A percentile compares a stretch with the other conserved stretches of the same genome.
Evolutionary conservation across 2,113 vertebrate species (phyloP).

Genomic region (Rhinoderma darwinii): DNA sequence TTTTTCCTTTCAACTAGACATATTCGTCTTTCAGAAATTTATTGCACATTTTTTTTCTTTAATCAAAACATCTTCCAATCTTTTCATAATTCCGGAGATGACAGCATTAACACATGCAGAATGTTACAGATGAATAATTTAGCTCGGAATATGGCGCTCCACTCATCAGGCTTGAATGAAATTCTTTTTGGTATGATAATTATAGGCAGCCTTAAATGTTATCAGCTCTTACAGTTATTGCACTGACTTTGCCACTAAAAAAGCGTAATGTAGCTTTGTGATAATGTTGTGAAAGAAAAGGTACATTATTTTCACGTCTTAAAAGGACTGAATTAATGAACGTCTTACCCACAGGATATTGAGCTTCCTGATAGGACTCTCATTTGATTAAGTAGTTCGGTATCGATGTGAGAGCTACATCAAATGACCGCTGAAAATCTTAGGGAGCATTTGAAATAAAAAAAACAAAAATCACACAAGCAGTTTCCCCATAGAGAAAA

Average conservation of each 20-base stretch:
- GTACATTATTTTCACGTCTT: slow-evolving; percentile 28
- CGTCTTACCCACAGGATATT: neutral
- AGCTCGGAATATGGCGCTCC: neutral
- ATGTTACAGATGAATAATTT: slow-evolving; percentile 41
- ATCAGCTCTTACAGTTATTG: slow-evolving; percentile 29
- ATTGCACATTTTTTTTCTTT: neutral
- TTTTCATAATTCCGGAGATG: slow-evolving; percentile 12
- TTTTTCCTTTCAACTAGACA: slow-evolving; percentile 1
- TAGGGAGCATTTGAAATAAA: neutral
- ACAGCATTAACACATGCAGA: slow-evolving; percentile 38
- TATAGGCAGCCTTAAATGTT: slow-evolving; percentile 41
- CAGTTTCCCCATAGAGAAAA: neutral
- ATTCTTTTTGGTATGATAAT: slow-evolving; percentile 42
- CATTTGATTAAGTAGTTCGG: slow-evolving; percentile 22
- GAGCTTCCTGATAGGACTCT: neutral
- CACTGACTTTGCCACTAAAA: neutral
- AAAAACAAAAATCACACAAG: neutral
- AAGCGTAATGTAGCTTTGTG: slow-evolving; percentile 20
- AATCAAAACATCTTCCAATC: slow-evolving; percentile 21
- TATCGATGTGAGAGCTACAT: slow-evolving; percentile 18
- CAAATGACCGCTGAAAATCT: neutral
- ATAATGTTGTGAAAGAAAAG: slow-evolving; percentile 25
- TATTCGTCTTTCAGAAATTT: slow-evolving; percentile 4
- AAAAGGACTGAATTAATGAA: slow-evolving; percentile 28
- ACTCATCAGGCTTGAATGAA: slow-evolving; percentile 21